phyloP scores from a whole-genome alignment of 2,113 vertebrate genomes.

The Eurystomus gularis region DNA sequence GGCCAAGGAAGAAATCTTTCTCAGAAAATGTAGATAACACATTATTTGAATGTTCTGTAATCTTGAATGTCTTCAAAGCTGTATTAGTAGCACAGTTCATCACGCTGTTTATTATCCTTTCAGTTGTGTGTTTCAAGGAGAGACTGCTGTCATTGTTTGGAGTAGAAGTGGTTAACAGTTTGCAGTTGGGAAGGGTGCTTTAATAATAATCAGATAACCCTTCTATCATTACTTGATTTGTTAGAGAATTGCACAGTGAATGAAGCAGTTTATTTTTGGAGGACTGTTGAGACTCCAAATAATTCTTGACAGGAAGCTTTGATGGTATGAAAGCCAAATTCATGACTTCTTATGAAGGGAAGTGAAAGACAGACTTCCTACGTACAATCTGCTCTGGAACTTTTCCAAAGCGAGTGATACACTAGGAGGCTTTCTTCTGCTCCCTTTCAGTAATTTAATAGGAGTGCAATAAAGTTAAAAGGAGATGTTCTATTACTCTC shows the following conservation, averaged over 20 bases:
- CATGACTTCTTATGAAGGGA: slow-evolving; percentile 5
- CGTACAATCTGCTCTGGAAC: slow-evolving; percentile 47
- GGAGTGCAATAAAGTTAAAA: background rate
- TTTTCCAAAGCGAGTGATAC: slow-evolving; percentile 1
- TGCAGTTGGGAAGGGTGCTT: background rate
- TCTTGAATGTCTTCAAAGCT: background rate
- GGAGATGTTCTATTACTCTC: background rate
- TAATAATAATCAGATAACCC: background rate
- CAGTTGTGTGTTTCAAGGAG: background rate
- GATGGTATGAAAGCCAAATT: slow-evolving; percentile 27
- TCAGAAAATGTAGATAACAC: background rate
- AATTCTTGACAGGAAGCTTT: slow-evolving; percentile 44
- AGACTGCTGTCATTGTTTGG: background rate
- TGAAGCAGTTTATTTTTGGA: slow-evolving; percentile 19
- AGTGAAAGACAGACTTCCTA: slow-evolving; percentile 55
- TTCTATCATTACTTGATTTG: background rate
- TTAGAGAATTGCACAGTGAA: background rate
- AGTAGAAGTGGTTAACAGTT: background rate
- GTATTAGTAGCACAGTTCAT: background rate
- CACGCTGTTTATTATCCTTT: background rate
- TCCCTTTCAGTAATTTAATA: slow-evolving; percentile 6
- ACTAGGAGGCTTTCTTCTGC: background rate
- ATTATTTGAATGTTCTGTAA: background rate
- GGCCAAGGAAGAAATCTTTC: background rate
- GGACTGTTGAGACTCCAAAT: background rate